Percentiles rank a stretch among this genome's conserved stretches.
These are phyloP conservation scores for Dasyornis broadbenti DNA, from an alignment of 2,113 vertebrate species.

Conservation along the genomic window DNA sequence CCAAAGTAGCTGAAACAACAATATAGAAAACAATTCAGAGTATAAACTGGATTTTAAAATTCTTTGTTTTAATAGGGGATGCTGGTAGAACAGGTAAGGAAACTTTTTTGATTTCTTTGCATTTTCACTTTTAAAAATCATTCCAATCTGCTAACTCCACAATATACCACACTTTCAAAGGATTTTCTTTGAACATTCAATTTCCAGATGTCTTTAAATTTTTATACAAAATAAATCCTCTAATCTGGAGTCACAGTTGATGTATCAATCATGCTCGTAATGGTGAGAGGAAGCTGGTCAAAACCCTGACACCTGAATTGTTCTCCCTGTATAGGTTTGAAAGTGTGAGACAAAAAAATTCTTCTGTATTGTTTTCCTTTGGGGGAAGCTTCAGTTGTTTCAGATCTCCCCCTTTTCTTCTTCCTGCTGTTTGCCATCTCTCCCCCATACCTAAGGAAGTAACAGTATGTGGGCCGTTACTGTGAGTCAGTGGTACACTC, in stretches of 20 bases:
- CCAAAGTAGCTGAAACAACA: constrained; percentile 28
- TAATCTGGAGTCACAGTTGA: constrained; percentile 13
- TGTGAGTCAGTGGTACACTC: background rate
- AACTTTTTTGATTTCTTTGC: constrained; percentile 45
- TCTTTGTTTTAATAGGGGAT: constrained; percentile 67
- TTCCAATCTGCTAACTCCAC: constrained; percentile 60
- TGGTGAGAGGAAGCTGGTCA: background rate
- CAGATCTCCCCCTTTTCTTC: background rate
- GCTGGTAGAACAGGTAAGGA: constrained; percentile 68
- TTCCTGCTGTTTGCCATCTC: background rate
- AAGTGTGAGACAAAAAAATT: background rate
- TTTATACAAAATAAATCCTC: background rate
- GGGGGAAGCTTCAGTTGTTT: background rate
- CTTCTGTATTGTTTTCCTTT: background rate
- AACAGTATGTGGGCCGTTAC: background rate
- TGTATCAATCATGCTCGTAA: background rate
- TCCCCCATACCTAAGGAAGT: background rate
- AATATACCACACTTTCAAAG: constrained; percentile 50
- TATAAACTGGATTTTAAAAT: constrained; percentile 66
- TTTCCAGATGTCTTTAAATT: constrained; percentile 41
- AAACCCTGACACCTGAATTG: background rate
- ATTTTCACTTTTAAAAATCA: constrained; percentile 61
- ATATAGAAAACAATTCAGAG: constrained; percentile 10
- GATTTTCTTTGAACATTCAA: constrained; percentile 66
- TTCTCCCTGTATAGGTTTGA: background rate